Percentiles rank a stretch among this genome's conserved stretches.
Conservation (phyloP, 2,113 vertebrate genomes). For the Nerophis ophidion region DNA sequence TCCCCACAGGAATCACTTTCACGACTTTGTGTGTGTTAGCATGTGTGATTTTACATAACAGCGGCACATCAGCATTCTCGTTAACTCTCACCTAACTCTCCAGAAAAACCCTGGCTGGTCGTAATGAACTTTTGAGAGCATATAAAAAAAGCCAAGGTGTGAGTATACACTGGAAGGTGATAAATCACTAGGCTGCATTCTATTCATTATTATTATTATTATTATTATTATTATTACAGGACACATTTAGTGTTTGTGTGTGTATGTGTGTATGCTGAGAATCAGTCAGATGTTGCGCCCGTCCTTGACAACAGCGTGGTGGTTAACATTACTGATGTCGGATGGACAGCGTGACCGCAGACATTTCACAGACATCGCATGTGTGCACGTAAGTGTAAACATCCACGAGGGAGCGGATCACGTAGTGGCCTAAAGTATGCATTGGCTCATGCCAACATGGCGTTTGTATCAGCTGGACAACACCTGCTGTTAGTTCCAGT, state of each 20-base stretch:
- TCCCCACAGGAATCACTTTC: slow-evolving; percentile 11
- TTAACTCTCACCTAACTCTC: slow-evolving; percentile 48
- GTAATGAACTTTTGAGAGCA: too few relatives aligned
- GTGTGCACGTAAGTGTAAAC: background rate
- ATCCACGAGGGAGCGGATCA: background rate
- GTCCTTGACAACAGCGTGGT: slow-evolving; percentile 39
- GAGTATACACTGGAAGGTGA: too few relatives aligned
- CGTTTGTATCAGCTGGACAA: slow-evolving; percentile 40
- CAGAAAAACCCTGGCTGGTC: slow-evolving; percentile 25
- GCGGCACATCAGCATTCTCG: slow-evolving; percentile 34
- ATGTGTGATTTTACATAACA: slow-evolving; percentile 20
- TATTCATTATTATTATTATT: too few relatives aligned
- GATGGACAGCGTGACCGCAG: slow-evolving; percentile 41
- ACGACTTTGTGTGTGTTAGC: slow-evolving; percentile 13
- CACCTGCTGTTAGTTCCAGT: slow-evolving; percentile 27
- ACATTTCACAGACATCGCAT: slow-evolving; percentile 46
- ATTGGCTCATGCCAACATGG: background rate
- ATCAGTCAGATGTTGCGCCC: slow-evolving; percentile 8
- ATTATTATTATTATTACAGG: too few relatives aligned
- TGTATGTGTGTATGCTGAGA: too few relatives aligned
- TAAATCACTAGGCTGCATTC: too few relatives aligned
- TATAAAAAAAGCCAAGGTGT: background rate
- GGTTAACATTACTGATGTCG: slow-evolving; percentile 34
- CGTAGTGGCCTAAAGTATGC: too few relatives aligned
- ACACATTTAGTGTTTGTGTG: too few relatives aligned